Evolutionary conservation across 2,888 invertebrate genomes (phyloP).

Genomic region (Oscheius sp.): DNA sequence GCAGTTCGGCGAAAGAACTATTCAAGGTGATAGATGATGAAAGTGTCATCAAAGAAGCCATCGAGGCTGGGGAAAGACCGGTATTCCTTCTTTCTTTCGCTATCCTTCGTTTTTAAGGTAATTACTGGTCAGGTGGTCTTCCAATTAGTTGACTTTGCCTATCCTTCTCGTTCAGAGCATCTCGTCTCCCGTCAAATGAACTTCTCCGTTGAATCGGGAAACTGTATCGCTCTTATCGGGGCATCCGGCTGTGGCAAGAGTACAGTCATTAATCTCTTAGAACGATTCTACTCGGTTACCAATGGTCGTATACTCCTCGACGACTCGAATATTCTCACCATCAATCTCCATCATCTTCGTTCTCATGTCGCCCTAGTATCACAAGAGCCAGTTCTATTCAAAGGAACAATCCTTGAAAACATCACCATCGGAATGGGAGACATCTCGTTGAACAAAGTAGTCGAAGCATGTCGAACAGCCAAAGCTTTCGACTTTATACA

Average conservation of each 20-base stretch:
- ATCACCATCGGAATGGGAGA: conserved; percentile 43
- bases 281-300: conserved; percentile 70
- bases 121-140: conserved; percentile 78
- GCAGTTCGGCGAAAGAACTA: conserved; percentile 12
- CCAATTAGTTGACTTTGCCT: conserved; percentile 81
- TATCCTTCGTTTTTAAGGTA: conserved; percentile 20
- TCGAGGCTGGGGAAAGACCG: conserved; percentile 4
- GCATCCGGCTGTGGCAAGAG: conserved; percentile 72
- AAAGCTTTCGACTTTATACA: conserved; percentile 52
- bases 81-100: not conserved
- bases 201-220: conserved; percentile 27
- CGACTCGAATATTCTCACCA: conserved; percentile 32
- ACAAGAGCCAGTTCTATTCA: conserved; percentile 58
- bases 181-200: conserved; percentile 73
- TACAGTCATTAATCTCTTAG: conserved; percentile 71
- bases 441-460: conserved; percentile 35
- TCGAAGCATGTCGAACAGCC: conserved; percentile 39
- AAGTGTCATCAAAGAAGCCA: not conserved
- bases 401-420: conserved; percentile 39
- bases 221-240: conserved; percentile 71
- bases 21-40: conserved; percentile 19
- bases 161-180: conserved; percentile 80
- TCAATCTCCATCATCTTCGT: conserved; percentile 44
- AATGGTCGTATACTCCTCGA: conserved; percentile 63
- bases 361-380: conserved; percentile 52